These are phyloP conservation scores for Cyprinodon brontotheroides DNA, from an alignment of 2,113 vertebrate genomes.

Conservation along the genomic window DNA sequence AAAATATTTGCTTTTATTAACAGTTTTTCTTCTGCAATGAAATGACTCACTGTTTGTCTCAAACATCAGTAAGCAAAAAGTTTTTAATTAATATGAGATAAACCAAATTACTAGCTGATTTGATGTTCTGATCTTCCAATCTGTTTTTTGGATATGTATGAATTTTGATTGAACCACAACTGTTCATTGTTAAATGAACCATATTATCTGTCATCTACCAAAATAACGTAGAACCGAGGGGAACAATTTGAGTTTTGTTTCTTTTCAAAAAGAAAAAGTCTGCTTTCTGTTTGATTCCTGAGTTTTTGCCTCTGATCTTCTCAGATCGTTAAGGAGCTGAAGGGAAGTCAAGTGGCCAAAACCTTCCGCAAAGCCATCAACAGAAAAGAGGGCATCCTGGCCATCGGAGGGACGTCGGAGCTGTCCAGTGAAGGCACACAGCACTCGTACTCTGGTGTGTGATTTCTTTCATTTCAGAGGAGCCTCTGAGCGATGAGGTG, in stretches of 20 bases:
- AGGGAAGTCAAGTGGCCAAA: slow-evolving; percentile 90
- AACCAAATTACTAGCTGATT: background rate
- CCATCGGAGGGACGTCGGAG: slow-evolving; percentile 92
- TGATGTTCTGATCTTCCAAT: background rate
- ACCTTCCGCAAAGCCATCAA: slow-evolving; percentile 94
- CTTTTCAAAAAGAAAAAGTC: too few species aligned
- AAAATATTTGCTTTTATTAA: background rate
- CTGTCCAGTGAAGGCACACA: slow-evolving; percentile 94
- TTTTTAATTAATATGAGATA: background rate
- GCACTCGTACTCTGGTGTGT: slow-evolving; percentile 87
- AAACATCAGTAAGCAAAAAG: background rate
- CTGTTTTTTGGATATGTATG: background rate
- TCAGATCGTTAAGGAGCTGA: slow-evolving; percentile 92
- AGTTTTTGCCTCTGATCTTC: slow-evolving; percentile 5
- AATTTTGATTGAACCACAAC: background rate
- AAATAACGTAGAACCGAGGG: background rate
- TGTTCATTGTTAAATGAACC: background rate
- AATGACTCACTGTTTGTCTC: background rate
- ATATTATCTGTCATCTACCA: background rate
- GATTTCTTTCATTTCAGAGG: slow-evolving; percentile 8
- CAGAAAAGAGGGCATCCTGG: slow-evolving; percentile 94
- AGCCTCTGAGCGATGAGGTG: too few species aligned
- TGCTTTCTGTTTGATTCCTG: too few species aligned
- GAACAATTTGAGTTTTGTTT: background rate
- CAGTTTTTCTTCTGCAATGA: background rate